These are phyloP conservation scores for Lepidocolaptes lacrymiger DNA, from an alignment of 2,797 vertebrate genomes.

Conservation along the genomic window DNA sequence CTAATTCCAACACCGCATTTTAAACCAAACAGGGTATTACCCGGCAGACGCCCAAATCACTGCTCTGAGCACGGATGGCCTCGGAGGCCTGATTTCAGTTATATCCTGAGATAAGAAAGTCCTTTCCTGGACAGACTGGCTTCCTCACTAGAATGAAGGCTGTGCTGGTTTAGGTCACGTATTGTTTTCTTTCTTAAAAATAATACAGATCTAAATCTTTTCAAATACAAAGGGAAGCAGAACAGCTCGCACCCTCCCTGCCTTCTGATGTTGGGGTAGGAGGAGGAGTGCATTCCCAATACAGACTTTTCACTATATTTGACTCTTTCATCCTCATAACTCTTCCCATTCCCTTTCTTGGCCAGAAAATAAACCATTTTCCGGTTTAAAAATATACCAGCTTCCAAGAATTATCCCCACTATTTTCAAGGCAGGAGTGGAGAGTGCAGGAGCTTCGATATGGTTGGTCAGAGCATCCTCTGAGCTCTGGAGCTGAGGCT, in stretches of 20 bases:
- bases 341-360: not conserved
- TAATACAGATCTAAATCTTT: slow-evolving; percentile 45
- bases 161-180: slow-evolving; percentile 49
- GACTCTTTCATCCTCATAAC: not conserved
- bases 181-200: slow-evolving; percentile 64
- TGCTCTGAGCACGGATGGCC: not conserved
- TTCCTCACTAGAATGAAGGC: slow-evolving; percentile 22
- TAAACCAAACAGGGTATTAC: not conserved
- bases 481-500: not conserved
- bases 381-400: not conserved
- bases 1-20: not conserved
- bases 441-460: not conserved
- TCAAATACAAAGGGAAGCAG: slow-evolving; percentile 26
- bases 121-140: slow-evolving; percentile 27
- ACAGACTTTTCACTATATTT: not conserved
- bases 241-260: not conserved
- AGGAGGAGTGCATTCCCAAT: not conserved
- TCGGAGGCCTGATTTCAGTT: not conserved
- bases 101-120: slow-evolving; percentile 64
- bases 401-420: not conserved
- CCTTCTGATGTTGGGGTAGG: not conserved
- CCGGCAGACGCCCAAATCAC: not conserved
- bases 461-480: not conserved
- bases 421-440: not conserved
- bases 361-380: not conserved